Percentiles rank a stretch among this genome's conserved stretches.
Evolutionary conservation across 1,140 invertebrate genomes (phyloP).

Genomic region (Asbolus verrucosus): DNA sequence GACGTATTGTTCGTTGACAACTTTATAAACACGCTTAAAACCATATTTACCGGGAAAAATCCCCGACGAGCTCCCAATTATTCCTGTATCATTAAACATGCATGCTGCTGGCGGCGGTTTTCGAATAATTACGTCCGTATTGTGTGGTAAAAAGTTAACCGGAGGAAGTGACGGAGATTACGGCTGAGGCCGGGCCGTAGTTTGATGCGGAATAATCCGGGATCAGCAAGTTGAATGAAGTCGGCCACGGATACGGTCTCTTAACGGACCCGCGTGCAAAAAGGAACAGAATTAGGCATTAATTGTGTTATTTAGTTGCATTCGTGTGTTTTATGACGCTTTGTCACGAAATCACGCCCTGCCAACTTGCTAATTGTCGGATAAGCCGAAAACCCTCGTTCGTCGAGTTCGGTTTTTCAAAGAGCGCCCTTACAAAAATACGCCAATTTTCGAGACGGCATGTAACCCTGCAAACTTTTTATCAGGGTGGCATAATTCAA

Average conservation of each 20-base stretch:
- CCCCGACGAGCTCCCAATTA: constrained; percentile 3
- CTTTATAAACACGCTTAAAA: constrained; percentile 35
- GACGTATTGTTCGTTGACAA: constrained; percentile 40
- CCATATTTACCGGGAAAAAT: constrained; percentile 23
- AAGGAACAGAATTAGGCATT: constrained; percentile 22
- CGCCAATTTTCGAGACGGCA: too few relatives aligned
- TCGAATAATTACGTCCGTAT: constrained; percentile 32
- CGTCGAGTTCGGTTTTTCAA: neutral
- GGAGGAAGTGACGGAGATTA: constrained; percentile 41
- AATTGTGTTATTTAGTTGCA: constrained; percentile 28
- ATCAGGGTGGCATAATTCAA: constrained; percentile 2
- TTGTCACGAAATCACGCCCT: too few relatives aligned
- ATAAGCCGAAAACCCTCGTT: neutral
- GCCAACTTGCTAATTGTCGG: constrained; percentile 12
- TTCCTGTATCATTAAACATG: constrained; percentile 33
- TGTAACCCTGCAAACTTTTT: too few relatives aligned
- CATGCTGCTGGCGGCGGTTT: neutral
- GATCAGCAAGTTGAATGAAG: constrained; percentile 41
- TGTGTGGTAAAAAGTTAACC: constrained; percentile 33
- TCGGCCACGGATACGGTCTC: constrained; percentile 20
- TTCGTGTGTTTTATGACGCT: neutral
- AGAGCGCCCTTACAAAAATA: neutral
- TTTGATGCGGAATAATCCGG: constrained; percentile 43
- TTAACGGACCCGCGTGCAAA: constrained; percentile 13
- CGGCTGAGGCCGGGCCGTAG: constrained; percentile 22